Conservation (phyloP, 2,113 vertebrate species). For the Bos indicus region DNA sequence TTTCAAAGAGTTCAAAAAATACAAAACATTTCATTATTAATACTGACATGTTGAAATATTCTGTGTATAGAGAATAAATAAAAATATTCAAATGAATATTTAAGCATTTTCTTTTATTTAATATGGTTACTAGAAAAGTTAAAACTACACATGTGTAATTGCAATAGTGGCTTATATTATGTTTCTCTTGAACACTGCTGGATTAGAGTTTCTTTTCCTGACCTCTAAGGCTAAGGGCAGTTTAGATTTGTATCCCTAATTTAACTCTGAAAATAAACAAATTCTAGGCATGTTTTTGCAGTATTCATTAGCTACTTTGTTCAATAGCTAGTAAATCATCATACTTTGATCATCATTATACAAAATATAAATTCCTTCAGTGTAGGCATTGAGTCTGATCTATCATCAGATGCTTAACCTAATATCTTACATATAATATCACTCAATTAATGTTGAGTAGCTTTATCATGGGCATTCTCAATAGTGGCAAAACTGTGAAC, state of each 20-base stretch:
- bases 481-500: not conserved
- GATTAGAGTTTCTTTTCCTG: not conserved
- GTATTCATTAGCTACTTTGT: not conserved
- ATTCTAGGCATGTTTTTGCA: not conserved
- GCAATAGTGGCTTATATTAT: not conserved
- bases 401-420: not conserved
- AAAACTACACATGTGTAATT: not conserved
- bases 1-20: not conserved
- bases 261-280: not conserved
- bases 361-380: conserved; percentile 1
- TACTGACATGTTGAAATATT: not conserved
- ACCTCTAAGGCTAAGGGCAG: not conserved
- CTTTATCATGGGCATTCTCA: not conserved
- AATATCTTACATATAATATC: not conserved
- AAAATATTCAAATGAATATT: not conserved
- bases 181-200: not conserved
- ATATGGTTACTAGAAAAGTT: not conserved
- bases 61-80: not conserved
- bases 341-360: not conserved
- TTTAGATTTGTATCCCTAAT: not conserved
- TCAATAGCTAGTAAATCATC: not conserved
- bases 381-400: not conserved
- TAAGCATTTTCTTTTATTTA: not conserved
- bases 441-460: not conserved
- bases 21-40: not conserved